Conservation (phyloP, 64 coral and sea anemone species). For the Hydrozoanthus tunicans region DNA sequence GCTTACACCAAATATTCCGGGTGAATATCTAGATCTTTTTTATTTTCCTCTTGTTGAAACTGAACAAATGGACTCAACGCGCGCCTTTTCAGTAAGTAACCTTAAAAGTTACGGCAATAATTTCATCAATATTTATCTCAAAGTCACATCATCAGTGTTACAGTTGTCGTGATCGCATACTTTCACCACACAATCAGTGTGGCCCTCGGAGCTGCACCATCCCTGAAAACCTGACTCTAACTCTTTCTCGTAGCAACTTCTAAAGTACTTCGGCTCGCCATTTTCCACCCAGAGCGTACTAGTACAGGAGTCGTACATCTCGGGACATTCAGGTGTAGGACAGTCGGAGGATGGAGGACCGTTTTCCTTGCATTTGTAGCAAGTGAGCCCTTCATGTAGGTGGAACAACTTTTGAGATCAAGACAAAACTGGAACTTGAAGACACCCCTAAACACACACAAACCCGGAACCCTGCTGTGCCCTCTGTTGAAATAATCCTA, state of each 20-base stretch:
- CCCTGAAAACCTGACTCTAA: background rate
- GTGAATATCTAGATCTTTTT: no score
- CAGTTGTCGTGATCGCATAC: conserved; percentile 14
- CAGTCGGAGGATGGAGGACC: background rate
- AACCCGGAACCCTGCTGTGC: no score
- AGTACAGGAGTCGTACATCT: background rate
- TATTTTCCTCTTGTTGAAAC: no score
- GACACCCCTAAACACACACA: no score
- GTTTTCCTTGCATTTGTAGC: conserved; percentile 21
- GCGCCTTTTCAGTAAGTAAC: no score
- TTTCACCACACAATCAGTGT: background rate
- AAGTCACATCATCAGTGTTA: background rate
- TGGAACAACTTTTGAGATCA: background rate
- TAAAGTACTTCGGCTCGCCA: background rate
- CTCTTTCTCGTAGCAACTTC: conserved; percentile 9
- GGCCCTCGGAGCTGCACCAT: background rate
- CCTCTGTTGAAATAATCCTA: no score
- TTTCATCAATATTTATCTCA: no score
- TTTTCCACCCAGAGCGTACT: conserved; percentile 18
- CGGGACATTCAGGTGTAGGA: background rate
- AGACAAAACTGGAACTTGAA: no score
- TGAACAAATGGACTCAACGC: no score
- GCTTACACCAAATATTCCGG: no score
- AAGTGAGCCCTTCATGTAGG: background rate
- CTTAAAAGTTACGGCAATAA: no score